Evolutionary conservation across 2,888 invertebrate genomes (phyloP).

Genomic region (Diploptera punctata): DNA sequence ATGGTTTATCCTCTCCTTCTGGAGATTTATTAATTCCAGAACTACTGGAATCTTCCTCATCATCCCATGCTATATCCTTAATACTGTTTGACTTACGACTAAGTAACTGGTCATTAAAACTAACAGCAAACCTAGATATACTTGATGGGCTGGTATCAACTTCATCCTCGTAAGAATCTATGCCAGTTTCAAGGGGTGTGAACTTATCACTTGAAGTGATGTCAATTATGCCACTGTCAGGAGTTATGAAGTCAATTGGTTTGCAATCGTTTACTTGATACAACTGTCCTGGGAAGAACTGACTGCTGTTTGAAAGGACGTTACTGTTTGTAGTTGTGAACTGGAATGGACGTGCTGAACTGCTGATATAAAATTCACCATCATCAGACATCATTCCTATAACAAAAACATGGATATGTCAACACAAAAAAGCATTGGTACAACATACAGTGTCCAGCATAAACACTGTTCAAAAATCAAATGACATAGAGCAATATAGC

Average conservation of each 20-base stretch:
- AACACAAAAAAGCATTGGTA: no score
- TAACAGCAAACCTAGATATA: slow-evolving; percentile 19
- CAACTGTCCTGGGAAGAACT: slow-evolving; percentile 71
- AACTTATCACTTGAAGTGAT: slow-evolving; percentile 56
- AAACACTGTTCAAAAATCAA: no score
- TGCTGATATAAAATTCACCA: slow-evolving; percentile 77
- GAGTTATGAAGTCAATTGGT: slow-evolving; percentile 16
- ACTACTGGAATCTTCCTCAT: neutral
- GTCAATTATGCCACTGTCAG: slow-evolving; percentile 67
- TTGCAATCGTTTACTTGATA: neutral
- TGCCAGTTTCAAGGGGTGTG: neutral
- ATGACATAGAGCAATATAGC: no score
- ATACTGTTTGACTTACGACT: neutral
- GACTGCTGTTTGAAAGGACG: slow-evolving; percentile 54
- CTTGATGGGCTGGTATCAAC: slow-evolving; percentile 32
- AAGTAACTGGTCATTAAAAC: neutral
- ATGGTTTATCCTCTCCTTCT: neutral
- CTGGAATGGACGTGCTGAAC: slow-evolving; percentile 73
- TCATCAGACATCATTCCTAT: slow-evolving; percentile 59
- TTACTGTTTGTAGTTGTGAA: slow-evolving; percentile 1
- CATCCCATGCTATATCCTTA: neutral
- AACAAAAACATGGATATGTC: no score
- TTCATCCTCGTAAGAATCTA: slow-evolving; percentile 34
- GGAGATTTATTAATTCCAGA: neutral
- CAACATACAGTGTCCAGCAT: no score